Percentiles rank a stretch among this genome's conserved stretches.
Conservation (phyloP, 2,797 vertebrate species). For the Rachycentron canadum region DNA sequence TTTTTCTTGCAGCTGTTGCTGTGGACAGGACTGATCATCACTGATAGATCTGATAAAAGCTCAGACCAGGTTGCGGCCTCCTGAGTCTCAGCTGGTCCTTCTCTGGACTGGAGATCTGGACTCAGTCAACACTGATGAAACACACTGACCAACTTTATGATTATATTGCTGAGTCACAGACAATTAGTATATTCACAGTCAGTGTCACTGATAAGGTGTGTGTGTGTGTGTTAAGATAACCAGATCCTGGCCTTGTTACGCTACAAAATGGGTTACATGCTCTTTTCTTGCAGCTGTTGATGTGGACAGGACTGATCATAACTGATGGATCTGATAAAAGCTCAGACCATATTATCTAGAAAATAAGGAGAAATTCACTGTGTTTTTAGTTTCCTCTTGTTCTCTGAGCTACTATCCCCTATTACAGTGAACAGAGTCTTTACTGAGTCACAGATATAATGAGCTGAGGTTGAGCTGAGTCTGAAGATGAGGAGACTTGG, state of each 20-base stretch:
- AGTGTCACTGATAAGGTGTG: background rate
- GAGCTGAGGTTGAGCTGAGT: too few relatives aligned
- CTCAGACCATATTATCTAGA: too few relatives aligned
- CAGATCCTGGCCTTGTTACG: background rate
- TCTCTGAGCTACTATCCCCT: too few relatives aligned
- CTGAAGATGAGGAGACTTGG: too few relatives aligned
- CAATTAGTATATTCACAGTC: constrained; percentile 16
- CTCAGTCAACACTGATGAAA: constrained; percentile 18
- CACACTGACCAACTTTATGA: constrained; percentile 15
- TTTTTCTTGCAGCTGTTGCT: background rate
- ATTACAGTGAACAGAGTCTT: too few relatives aligned
- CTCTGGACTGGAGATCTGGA: background rate
- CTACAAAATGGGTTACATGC: background rate
- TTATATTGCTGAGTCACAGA: constrained; percentile 22
- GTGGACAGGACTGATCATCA: background rate
- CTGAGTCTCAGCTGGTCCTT: background rate
- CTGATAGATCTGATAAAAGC: background rate
- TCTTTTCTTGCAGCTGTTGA: too few relatives aligned
- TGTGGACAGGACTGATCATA: too few relatives aligned
- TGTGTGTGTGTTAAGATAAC: background rate
- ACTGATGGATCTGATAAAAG: too few relatives aligned
- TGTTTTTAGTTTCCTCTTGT: too few relatives aligned
- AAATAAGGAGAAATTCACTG: too few relatives aligned
- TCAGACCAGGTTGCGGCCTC: too few relatives aligned
- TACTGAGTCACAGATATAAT: too few relatives aligned